A percentile compares a stretch with the other conserved stretches of the same genome.
These are phyloP conservation scores for Azemiops feae DNA, from an alignment of 2,113 vertebrate genomes.

Conservation along the genomic window DNA sequence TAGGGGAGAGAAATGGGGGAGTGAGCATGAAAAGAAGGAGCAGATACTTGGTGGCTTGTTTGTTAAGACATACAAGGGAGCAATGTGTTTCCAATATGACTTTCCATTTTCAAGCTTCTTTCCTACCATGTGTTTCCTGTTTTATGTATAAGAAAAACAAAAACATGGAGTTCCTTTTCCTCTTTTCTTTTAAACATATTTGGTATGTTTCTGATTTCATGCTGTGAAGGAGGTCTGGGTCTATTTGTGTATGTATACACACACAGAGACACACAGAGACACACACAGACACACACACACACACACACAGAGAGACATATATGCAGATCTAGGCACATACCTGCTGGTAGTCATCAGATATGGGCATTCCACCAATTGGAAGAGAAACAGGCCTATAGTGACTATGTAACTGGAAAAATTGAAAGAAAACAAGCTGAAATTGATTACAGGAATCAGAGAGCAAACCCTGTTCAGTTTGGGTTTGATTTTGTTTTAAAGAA, in stretches of 20 bases:
- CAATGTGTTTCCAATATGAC: constrained; percentile 52
- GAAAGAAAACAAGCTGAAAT: not conserved
- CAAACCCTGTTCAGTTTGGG: not conserved
- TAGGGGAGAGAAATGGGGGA: not conserved
- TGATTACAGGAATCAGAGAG: not conserved
- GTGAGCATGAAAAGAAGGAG: rapidly evolving
- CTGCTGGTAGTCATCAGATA: not conserved
- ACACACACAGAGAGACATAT: not conserved
- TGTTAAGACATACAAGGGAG: not conserved
- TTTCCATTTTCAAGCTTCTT: constrained; percentile 57
- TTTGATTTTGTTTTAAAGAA: not conserved
- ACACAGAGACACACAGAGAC: too few relatives aligned
- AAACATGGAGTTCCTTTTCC: constrained; percentile 53
- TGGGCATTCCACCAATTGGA: not conserved
- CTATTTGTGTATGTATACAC: not conserved
- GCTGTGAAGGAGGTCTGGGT: not conserved
- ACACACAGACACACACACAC: too few relatives aligned
- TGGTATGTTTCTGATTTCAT: not conserved
- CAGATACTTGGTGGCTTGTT: not conserved
- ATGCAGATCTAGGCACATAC: not conserved
- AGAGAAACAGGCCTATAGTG: not conserved
- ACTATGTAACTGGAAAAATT: not conserved
- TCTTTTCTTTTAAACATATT: constrained; percentile 61
- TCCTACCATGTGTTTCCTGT: constrained; percentile 69
- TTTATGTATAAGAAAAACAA: constrained; percentile 50